Evolutionary conservation across 2,113 vertebrate species (phyloP), one percentile per base, ranked within the genome.

Genomic region (Eleginops maclovinus): DNA sequence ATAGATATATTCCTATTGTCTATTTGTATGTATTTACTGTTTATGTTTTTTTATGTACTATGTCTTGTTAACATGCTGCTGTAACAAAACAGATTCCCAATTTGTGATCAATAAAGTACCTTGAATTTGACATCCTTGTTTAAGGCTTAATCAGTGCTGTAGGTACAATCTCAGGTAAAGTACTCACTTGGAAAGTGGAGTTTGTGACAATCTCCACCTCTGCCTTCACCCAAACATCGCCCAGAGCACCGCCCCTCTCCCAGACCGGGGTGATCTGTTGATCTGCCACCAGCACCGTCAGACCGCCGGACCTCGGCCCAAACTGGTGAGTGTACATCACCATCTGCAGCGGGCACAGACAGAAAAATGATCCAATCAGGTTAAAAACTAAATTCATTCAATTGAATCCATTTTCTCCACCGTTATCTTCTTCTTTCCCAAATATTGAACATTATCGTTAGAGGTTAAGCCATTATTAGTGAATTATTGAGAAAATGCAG

Each of bases 321-420:
- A 96, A 96, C 87, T 98, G 94, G 83, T 97, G 93, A 40, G 90
- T 93, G 83, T 99, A 99, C 84, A 99, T 95, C 53, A 95, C 77
- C 8, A 99, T 94, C 97, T 99, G 77, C 15, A 81, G 75, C 0
- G 3, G 56, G 53, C 6, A 56, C 19, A 64, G 17, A 24, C 5
- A 69, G 36, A 17, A 68, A 43, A 51, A 3, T 1, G 0, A 0
- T 53, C 0, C 46, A n/a, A 63, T 51, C 9, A 49, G 31, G 2
- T 22, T 58, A 2, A 10, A 24, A 56, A 56, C 28, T 17, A 56
- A 36, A 8, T 36, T 36, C 6, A 8, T 36, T 36, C 31, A 1
- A 36, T 36, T 36, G 8, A 36, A 36, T 36, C 31, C n/a, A n/a
- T n/a, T n/a, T n/a, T n/a, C n/a, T n/a, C n/a, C 31, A 5, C 31